A percentile compares a stretch with the other conserved stretches of the same genome.
Evolutionary conservation across 2,888 invertebrate species (phyloP).

Genomic region (Zaprionus bogoriensis): DNA sequence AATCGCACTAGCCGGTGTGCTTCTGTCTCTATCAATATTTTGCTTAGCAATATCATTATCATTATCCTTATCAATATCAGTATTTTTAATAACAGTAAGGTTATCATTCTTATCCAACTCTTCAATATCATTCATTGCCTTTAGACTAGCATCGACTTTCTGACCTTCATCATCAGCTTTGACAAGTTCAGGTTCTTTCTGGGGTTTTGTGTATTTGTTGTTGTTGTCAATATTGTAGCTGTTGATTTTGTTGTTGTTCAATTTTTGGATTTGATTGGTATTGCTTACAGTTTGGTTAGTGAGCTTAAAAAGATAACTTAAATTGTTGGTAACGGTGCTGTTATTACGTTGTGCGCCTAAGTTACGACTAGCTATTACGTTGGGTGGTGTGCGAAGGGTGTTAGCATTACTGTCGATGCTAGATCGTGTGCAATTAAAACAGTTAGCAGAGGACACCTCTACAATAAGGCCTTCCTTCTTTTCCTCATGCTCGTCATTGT

Average conservation of each 20-base stretch:
- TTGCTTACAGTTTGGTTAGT: constrained; percentile 44
- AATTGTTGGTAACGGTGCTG: constrained; percentile 80
- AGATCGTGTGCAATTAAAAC: constrained; percentile 20
- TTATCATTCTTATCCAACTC: constrained; percentile 32
- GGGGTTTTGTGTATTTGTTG: constrained; percentile 29
- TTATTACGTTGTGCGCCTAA: constrained; percentile 67
- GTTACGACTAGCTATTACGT: constrained; percentile 54
- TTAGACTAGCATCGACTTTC: constrained; percentile 40
- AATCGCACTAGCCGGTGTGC: constrained; percentile 37
- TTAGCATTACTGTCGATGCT: constrained; percentile 29
- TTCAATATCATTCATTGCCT: constrained; percentile 39
- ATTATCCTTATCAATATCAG: constrained; percentile 36
- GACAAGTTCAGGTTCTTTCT: constrained; percentile 29
- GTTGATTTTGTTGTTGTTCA: constrained; percentile 16
- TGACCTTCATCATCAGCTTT: constrained; percentile 37
- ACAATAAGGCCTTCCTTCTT: constrained; percentile 20
- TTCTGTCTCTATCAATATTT: constrained; percentile 47
- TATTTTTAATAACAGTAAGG: constrained; percentile 30
- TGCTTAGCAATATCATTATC: constrained; percentile 31
- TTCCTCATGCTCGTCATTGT: constrained; percentile 1
- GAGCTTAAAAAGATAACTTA: constrained; percentile 67
- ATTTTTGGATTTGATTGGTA: constrained; percentile 3
- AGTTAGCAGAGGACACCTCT: constrained; percentile 36
- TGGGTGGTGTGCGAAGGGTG: constrained; percentile 43
- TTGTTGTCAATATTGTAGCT: constrained; percentile 27